These are phyloP conservation scores for Apeltes quadracus DNA, from an alignment of 2,113 vertebrate genomes.

Conservation along the genomic window DNA sequence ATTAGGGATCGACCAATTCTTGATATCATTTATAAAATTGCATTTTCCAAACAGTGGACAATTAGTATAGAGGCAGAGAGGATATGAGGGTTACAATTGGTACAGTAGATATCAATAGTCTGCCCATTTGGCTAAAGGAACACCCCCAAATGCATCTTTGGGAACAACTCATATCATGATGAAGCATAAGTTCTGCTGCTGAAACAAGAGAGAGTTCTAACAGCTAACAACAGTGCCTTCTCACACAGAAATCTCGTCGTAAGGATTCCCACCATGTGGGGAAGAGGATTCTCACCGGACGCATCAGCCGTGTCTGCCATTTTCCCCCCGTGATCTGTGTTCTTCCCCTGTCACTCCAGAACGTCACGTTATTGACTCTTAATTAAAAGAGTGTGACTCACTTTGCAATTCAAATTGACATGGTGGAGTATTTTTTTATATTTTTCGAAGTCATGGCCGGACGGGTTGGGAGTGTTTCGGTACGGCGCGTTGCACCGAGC, in stretches of 20 bases:
- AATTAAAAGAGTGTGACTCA: constrained; percentile 8
- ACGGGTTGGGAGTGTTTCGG: background rate
- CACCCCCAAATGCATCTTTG: background rate
- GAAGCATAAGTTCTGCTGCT: background rate
- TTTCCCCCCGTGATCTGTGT: background rate
- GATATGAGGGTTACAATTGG: background rate
- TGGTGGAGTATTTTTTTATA: background rate
- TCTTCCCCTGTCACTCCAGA: constrained; percentile 7
- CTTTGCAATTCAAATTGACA: constrained; percentile 14
- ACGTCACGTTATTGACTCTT: background rate
- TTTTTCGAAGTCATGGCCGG: background rate
- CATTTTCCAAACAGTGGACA: background rate
- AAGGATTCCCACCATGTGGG: background rate
- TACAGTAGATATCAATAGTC: background rate
- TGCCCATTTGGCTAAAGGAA: background rate
- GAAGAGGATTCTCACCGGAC: background rate
- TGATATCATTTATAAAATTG: background rate
- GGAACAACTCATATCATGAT: background rate
- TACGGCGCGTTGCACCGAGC: constrained; percentile 1
- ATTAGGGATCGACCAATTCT: no score
- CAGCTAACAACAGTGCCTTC: background rate
- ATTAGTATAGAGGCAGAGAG: constrained; percentile 3
- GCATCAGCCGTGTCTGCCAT: background rate
- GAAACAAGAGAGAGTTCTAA: no score
- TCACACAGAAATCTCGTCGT: background rate